Base-by-base conservation (phyloP, 1,140 invertebrate species). In the Drosophila kohkoa region DNA sequence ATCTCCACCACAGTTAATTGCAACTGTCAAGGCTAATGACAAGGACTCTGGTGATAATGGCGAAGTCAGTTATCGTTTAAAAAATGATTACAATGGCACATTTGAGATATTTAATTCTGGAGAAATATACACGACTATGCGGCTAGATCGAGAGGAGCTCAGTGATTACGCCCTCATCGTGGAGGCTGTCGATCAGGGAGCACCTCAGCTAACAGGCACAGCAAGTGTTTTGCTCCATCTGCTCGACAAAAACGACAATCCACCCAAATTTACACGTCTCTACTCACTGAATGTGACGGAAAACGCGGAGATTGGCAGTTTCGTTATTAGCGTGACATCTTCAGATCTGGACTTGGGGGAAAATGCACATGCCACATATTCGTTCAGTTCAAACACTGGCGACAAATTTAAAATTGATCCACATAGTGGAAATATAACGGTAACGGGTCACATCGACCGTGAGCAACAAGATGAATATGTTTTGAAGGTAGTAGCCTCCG, bases 241-340 rank as follows among this genome's bases (percentile, higher is more conserved):
- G 11, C 91, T 96, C 13, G 98, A 99, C 90, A 98, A 98, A 92
- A 99, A 99, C 93, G 98, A 99, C 92, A 98, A 99, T 92, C 97
- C 97, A 7, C 98, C 98, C 0, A 94, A 96, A 70, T 99, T 99
- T 91, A 98, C 98, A 0, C 93, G 98, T 52, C 93, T 99, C 0
- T 99, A 98, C 92, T 98, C 96, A 83, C 97, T 98, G 0, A 98
- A 98, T 90, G 97, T 99, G 0, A 98, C 98, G 0, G 99, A 99
- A 94, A 99, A 99, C 93, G 95, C 97, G 0, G 96, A 97, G 75
- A 95, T 98, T 46, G 98, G 97, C 2, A 96, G 97, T 1, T 98
- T 99, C 92, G 97, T 99, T 0, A 97, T 99, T 57, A 95, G 95
- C 90, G 96, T 99, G 0, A 99, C 98, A 2, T 98, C 97, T 90